Conservation (phyloP, 2,797 vertebrate species). For the Cercopithecus petaurista region DNA sequence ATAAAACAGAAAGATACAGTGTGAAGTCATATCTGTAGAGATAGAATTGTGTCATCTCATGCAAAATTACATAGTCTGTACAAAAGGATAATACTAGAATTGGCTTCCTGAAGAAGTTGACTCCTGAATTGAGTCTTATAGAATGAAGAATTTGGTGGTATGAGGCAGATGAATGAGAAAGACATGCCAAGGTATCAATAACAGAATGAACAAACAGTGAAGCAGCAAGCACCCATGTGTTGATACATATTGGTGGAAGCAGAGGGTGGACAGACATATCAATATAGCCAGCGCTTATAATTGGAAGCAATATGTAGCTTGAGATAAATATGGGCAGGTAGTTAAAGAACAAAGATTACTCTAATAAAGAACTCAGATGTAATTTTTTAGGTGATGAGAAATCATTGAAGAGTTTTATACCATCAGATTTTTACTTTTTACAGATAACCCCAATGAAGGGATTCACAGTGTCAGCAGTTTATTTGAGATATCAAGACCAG, state of each 20-base stretch:
- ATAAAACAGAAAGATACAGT: not conserved
- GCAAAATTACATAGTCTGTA: not conserved
- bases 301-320: not conserved
- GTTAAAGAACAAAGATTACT: not conserved
- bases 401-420: not conserved
- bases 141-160: not conserved
- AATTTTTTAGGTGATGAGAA: not conserved
- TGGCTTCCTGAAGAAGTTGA: not conserved
- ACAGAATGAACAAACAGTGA: not conserved
- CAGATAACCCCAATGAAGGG: not conserved
- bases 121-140: not conserved
- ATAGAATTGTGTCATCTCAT: not conserved
- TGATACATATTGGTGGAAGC: not conserved
- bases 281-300: not conserved
- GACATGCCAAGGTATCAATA: not conserved
- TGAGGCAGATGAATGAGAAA: not conserved
- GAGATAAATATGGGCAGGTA: not conserved
- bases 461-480: not conserved
- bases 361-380: not conserved
- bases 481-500: not conserved
- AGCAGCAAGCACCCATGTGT: not conserved
- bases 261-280: not conserved
- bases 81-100: not conserved
- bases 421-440: not conserved
- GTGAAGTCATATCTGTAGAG: not conserved